Percentiles rank a stretch among this genome's conserved stretches.
Conservation (phyloP, 2,888 invertebrate genomes). For the Tipula unca region DNA sequence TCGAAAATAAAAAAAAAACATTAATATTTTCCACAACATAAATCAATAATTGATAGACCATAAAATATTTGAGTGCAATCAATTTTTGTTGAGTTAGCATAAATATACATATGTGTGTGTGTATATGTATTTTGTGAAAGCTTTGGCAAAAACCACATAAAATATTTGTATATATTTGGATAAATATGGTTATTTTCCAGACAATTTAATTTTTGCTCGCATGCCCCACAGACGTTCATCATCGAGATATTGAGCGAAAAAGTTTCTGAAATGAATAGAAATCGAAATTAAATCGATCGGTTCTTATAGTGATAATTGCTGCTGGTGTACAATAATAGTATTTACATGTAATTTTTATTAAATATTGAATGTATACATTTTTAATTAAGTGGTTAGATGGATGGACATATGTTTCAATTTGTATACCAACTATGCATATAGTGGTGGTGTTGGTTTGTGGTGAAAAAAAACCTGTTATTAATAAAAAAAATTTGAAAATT, state of each 20-base stretch:
- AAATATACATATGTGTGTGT: not conserved
- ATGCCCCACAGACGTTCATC: not conserved
- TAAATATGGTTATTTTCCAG: not conserved
- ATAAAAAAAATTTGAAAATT: no score
- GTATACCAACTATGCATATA: not conserved
- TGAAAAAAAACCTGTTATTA: not conserved
- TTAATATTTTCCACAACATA: not conserved
- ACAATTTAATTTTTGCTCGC: not conserved
- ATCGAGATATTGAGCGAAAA: no score
- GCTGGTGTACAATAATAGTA: not conserved
- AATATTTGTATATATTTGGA: not conserved
- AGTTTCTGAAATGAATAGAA: not conserved
- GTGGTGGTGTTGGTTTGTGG: not conserved
- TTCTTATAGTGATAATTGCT: not conserved
- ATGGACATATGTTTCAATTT: not conserved
- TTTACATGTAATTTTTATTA: not conserved
- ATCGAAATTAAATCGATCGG: not conserved
- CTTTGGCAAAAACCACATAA: not conserved
- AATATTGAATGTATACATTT: not conserved
- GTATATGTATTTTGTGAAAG: not conserved
- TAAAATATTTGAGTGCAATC: not conserved
- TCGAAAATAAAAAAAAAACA: not conserved
- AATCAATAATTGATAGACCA: not conserved
- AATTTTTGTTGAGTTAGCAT: not conserved
- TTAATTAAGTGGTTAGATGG: not conserved